A percentile compares a stretch with the other conserved stretches of the same genome.
phyloP scores from a whole-genome alignment of 2,888 invertebrate genomes.

The Strigamia crassipes region DNA sequence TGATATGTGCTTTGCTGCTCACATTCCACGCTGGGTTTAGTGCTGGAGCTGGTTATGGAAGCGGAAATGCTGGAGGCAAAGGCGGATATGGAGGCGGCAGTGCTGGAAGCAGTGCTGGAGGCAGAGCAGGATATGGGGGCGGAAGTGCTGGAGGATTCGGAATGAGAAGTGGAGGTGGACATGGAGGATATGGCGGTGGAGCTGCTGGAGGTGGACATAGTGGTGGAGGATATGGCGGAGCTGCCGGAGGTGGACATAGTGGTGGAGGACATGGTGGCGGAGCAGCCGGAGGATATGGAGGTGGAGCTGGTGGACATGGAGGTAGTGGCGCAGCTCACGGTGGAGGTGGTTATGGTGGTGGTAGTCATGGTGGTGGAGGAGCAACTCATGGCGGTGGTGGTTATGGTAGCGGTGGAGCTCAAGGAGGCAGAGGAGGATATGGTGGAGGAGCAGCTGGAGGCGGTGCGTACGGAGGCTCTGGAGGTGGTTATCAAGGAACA shows the following conservation, averaged over 20 bases:
- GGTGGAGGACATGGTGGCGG: not conserved
- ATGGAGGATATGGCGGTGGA: slow-evolving; percentile 37
- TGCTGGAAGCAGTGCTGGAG: not conserved
- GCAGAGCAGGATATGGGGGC: not conserved
- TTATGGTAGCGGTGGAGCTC: not conserved
- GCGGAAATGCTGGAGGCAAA: not conserved
- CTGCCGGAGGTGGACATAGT: not conserved
- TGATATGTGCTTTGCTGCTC: slow-evolving; percentile 7
- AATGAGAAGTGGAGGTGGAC: not conserved
- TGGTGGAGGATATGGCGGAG: slow-evolving; percentile 17
- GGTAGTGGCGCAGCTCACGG: not conserved
- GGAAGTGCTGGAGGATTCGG: not conserved
- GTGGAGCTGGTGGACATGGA: not conserved
- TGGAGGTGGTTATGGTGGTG: not conserved
- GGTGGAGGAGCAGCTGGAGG: not conserved
- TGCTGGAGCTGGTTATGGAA: not conserved
- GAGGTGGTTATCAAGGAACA: slow-evolving; percentile 21
- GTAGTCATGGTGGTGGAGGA: not conserved
- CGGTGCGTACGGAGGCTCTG: not conserved
- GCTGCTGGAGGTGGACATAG: not conserved
- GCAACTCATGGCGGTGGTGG: not conserved
- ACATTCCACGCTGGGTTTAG: not conserved
- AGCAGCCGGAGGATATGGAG: too few species aligned
- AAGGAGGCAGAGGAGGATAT: not conserved
- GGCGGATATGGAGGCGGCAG: not conserved